These are phyloP conservation scores for Galago senegalensis DNA, from an alignment of 2,797 vertebrate genomes.

Conservation along the genomic window DNA sequence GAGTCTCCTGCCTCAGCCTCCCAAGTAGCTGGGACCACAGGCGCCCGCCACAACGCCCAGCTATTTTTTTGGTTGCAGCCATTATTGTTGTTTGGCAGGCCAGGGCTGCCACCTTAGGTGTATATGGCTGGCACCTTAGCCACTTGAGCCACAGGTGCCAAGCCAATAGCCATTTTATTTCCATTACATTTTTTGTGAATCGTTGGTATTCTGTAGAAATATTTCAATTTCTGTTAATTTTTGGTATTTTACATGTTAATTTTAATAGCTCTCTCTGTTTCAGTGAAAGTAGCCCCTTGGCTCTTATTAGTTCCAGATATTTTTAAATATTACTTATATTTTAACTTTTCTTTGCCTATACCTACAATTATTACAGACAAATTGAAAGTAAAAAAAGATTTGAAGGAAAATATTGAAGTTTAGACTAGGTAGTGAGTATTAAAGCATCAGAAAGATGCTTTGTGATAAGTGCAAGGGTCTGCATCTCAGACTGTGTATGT, in stretches of 20 bases:
- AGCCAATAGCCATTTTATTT: background rate
- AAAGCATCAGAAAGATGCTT: background rate
- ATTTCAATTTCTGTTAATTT: conserved; percentile 29
- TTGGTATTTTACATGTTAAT: background rate
- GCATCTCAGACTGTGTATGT: background rate
- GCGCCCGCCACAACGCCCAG: too few relatives aligned
- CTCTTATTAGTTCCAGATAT: background rate
- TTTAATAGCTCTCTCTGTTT: background rate
- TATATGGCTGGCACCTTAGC: too few relatives aligned
- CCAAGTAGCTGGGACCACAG: too few relatives aligned
- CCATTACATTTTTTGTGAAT: background rate
- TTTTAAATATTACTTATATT: background rate
- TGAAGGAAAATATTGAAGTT: conserved; percentile 41
- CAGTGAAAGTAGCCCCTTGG: background rate
- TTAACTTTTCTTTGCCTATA: background rate
- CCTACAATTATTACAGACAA: background rate
- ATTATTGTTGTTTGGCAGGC: too few relatives aligned
- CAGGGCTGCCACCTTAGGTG: too few relatives aligned
- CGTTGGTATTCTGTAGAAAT: background rate
- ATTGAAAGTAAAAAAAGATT: background rate
- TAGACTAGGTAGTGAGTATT: background rate
- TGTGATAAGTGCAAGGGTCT: background rate
- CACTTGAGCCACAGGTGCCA: too few relatives aligned
- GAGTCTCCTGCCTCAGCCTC: too few relatives aligned
- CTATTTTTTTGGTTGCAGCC: too few relatives aligned